Evolutionary conservation across 1,140 invertebrate species (phyloP).

Genomic region (Temnothorax curvispinosus): DNA sequence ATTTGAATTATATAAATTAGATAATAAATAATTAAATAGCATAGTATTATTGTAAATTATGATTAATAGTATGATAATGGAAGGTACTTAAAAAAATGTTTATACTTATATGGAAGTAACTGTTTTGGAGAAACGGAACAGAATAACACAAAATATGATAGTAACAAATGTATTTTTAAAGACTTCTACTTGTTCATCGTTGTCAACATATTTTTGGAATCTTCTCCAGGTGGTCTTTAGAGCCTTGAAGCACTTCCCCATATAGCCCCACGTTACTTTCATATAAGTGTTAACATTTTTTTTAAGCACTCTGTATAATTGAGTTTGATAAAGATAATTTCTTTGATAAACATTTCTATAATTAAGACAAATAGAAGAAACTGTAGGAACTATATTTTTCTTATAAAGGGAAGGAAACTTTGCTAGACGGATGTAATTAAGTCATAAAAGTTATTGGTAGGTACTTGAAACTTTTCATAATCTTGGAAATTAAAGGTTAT

Average conservation of each 20-base stretch:
- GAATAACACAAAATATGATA: too few relatives aligned
- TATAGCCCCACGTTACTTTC: too few relatives aligned
- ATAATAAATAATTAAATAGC: not conserved
- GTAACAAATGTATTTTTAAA: too few relatives aligned
- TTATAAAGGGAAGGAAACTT: constrained; percentile 1
- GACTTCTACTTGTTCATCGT: too few relatives aligned
- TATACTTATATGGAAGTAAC: too few relatives aligned
- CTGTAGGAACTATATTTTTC: not conserved
- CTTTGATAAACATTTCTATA: not conserved
- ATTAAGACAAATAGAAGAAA: not conserved
- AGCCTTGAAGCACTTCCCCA: too few relatives aligned
- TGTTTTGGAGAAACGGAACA: too few relatives aligned
- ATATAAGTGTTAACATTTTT: too few relatives aligned
- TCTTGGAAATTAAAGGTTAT: not conserved
- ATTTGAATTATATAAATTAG: not conserved
- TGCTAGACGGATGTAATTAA: constrained; percentile 1
- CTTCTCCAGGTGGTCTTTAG: too few relatives aligned
- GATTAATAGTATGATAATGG: not conserved
- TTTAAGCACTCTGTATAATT: not conserved
- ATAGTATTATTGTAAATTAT: not conserved
- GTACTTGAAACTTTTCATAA: constrained; percentile 15
- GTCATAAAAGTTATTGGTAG: constrained; percentile 2
- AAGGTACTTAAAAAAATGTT: too few relatives aligned
- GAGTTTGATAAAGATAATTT: constrained; percentile 1
- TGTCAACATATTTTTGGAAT: too few relatives aligned